Evolutionary conservation across 1,140 invertebrate genomes (phyloP), one percentile per base, ranked within the genome.

Genomic region (Tetramorium simillimum): DNA sequence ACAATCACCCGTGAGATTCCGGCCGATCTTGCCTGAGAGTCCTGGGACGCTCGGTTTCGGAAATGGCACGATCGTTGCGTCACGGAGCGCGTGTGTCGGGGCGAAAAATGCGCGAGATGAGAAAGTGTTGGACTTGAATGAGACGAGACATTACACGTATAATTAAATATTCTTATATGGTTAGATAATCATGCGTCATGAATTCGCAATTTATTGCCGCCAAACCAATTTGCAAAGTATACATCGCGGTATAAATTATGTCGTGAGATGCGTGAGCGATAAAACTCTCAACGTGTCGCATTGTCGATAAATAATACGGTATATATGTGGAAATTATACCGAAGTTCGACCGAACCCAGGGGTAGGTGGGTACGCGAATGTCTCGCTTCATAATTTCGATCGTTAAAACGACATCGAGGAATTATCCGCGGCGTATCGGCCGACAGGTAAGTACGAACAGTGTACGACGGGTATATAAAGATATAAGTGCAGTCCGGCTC

Each of bases 381-480:
- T 87, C 81, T 67, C 37, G 43, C 67, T n/a, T 84, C 58, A 37
- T 87, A 87, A 87, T 76, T 75, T 49, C 56, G 40, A 62, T 87
- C 69, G 69, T 67, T 67, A 87, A 85, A 69, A 84, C 56, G 33
- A 33, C 86, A 67, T 82, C 53, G 67, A 73, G n/a, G 37, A 72
- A 86, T 86, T 86, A 78, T 84, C n/a, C 40, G 60, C 86, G 49
- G 24, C n/a, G 49, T 67, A 82, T 60, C 63, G 28, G 63, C 24
- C 81, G 88, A 87, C 88, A 87, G 78, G 73, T 87, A 80, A 60
- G 28, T 78, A 75, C 51, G 67, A 85, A 56, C 84, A 24, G 70
- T 40, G 69, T 63, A 63, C 67, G 72, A 85, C 88, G 88, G 88
- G 80, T 90, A 90, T 76, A 90, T 90, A 91, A 90, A 90, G 89